Conservation (phyloP, 2,113 vertebrate genomes). For the Macaca mulatta region DNA sequence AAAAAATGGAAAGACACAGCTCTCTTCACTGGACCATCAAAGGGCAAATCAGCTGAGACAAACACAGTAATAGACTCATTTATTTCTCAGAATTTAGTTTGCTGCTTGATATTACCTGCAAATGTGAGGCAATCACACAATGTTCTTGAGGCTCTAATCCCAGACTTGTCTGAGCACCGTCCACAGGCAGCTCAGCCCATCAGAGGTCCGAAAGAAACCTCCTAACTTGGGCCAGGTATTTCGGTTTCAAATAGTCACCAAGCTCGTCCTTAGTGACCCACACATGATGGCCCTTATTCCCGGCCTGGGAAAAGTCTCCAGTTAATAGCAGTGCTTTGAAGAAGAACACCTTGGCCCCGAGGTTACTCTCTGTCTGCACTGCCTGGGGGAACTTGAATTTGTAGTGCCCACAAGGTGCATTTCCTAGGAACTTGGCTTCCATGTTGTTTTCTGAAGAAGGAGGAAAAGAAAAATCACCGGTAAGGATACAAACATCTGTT, state of each 20-base stretch:
- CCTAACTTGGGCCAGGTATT: constrained; percentile 91
- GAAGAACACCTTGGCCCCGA: constrained; percentile 96
- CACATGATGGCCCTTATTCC: constrained; percentile 78
- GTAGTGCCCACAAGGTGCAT: constrained; percentile 95
- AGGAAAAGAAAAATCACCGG: constrained; percentile 21
- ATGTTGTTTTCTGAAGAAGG: constrained; percentile 84
- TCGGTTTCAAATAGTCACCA: constrained; percentile 89
- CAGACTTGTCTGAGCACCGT: not conserved
- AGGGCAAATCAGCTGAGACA: constrained; percentile 35
- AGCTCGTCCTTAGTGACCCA: constrained; percentile 94
- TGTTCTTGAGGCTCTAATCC: not conserved
- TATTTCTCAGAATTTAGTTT: constrained; percentile 68
- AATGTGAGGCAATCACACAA: not conserved
- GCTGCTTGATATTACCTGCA: not conserved
- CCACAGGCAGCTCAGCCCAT: constrained; percentile 46
- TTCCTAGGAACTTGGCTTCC: constrained; percentile 92
- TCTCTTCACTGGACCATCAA: not conserved
- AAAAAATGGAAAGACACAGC: not conserved
- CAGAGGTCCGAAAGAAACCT: constrained; percentile 89
- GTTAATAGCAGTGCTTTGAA: constrained; percentile 94
- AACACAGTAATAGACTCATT: constrained; percentile 64
- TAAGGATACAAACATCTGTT: not conserved
- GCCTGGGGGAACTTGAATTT: constrained; percentile 94
- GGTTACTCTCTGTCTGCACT: constrained; percentile 82
- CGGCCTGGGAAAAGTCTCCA: constrained; percentile 59